Conservation (phyloP, 2,113 vertebrate species). For the Trachemys scripta region DNA sequence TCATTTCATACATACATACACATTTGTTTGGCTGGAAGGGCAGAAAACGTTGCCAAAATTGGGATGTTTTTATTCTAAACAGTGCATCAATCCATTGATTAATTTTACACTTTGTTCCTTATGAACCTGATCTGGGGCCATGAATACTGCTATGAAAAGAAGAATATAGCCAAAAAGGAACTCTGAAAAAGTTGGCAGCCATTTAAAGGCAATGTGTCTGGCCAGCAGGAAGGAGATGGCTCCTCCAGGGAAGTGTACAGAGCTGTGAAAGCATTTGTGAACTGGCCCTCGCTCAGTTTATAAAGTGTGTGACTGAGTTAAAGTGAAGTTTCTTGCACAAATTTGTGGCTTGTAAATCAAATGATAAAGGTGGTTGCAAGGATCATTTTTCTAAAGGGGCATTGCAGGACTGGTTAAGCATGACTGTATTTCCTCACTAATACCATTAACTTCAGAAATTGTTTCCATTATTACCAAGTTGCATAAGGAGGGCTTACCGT, state of each 20-base stretch:
- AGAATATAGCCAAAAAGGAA: conserved; percentile 72
- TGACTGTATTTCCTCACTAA: conserved; percentile 74
- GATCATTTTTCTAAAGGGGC: conserved; percentile 70
- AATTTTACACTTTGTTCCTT: conserved; percentile 77
- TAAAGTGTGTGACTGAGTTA: conserved; percentile 74
- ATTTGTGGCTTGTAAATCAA: conserved; percentile 73
- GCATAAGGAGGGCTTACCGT: conserved; percentile 52
- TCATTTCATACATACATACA: conserved; percentile 61
- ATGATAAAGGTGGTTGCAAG: conserved; percentile 65
- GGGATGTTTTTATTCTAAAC: conserved; percentile 74
- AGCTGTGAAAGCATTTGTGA: conserved; percentile 76
- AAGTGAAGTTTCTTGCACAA: conserved; percentile 73
- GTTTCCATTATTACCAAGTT: conserved; percentile 66
- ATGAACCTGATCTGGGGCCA: conserved; percentile 73
- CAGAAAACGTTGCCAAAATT: conserved; percentile 64
- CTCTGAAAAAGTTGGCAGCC: conserved; percentile 70
- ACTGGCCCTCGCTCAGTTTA: conserved; percentile 72
- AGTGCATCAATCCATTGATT: conserved; percentile 74
- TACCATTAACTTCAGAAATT: conserved; percentile 66
- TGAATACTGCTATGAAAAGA: conserved; percentile 65
- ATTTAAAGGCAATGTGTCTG: conserved; percentile 67
- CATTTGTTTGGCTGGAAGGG: conserved; percentile 68
- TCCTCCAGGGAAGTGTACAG: conserved; percentile 66
- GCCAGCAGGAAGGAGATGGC: conserved; percentile 77
- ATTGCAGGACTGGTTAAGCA: conserved; percentile 70